phyloP scores from a whole-genome alignment of 2,888 invertebrate genomes.

The Hirtodrosophila trivittata region DNA sequence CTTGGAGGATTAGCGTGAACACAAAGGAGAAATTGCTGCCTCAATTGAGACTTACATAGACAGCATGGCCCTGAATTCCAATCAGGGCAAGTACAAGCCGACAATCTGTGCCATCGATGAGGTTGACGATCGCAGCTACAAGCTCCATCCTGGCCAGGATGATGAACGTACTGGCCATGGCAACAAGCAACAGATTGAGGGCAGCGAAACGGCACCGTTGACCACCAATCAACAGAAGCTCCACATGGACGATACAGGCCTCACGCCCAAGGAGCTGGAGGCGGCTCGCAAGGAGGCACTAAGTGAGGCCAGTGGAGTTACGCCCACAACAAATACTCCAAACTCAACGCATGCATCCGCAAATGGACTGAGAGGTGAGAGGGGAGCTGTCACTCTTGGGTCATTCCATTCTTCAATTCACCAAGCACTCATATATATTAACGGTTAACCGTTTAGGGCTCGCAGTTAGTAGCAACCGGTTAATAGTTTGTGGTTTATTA shows the following conservation, averaged over 20 bases:
- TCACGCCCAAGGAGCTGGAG: conserved; percentile 75
- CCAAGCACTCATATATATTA: too few species aligned
- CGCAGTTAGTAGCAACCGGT: too few species aligned
- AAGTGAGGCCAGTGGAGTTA: conserved; percentile 43
- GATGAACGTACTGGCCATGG: conserved; percentile 48
- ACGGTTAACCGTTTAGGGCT: too few species aligned
- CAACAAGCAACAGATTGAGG: conserved; percentile 78
- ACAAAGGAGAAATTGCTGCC: background rate
- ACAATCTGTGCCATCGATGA: conserved; percentile 80
- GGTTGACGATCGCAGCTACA: conserved; percentile 79
- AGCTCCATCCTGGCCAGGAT: conserved; percentile 64
- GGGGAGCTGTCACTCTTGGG: background rate
- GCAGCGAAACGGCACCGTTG: conserved; percentile 81
- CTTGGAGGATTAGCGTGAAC: conserved; percentile 14
- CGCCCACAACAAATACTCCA: conserved; percentile 63
- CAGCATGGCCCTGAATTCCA: conserved; percentile 76
- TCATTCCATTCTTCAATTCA: conserved; percentile 3
- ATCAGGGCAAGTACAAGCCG: conserved; percentile 80
- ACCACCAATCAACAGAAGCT: conserved; percentile 81
- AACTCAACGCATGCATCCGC: conserved; percentile 71
- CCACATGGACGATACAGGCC: conserved; percentile 74
- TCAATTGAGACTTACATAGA: conserved; percentile 11
- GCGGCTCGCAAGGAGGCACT: conserved; percentile 60
- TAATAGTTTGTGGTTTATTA: too few species aligned
- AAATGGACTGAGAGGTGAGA: conserved; percentile 78